phyloP scores from a whole-genome alignment of 1,140 invertebrate species.

The Parasteatoda tepidariorum region DNA sequence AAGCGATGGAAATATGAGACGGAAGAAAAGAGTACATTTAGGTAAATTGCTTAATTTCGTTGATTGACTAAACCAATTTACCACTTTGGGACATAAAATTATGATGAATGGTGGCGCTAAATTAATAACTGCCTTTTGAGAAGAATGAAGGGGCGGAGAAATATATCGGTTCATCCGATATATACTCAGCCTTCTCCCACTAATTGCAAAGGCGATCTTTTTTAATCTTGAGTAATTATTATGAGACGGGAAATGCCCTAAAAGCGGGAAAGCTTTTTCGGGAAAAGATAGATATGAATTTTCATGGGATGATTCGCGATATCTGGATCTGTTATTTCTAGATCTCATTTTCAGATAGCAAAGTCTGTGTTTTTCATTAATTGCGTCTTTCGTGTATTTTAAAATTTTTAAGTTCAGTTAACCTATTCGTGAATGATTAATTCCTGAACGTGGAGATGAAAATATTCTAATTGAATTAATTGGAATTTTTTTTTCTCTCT shows the following conservation, averaged over 20 bases:
- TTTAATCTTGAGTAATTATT: constrained; percentile 60
- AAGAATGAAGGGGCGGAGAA: constrained; percentile 1
- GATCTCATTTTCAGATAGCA: not conserved
- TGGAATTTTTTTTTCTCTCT: no score
- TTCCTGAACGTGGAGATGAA: no score
- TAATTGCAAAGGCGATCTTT: constrained; percentile 56
- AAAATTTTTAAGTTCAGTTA: no score
- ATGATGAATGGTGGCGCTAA: constrained; percentile 56
- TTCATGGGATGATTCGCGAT: constrained; percentile 6
- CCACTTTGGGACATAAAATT: constrained; percentile 59
- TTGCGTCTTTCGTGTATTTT: no score
- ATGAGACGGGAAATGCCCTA: constrained; percentile 25
- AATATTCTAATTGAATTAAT: no score
- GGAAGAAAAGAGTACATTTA: constrained; percentile 38
- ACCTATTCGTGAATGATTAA: no score
- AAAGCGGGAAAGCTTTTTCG: constrained; percentile 42
- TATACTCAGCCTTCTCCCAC: constrained; percentile 23
- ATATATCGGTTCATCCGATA: constrained; percentile 38
- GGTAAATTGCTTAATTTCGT: constrained; percentile 59
- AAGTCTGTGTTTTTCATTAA: no score
- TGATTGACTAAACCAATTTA: constrained; percentile 62
- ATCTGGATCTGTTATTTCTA: not conserved
- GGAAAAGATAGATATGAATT: constrained; percentile 1
- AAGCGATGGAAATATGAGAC: no score
- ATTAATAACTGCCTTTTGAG: constrained; percentile 55